phyloP scores from a whole-genome alignment of 2,888 invertebrate species.

The Drepana falcataria region DNA sequence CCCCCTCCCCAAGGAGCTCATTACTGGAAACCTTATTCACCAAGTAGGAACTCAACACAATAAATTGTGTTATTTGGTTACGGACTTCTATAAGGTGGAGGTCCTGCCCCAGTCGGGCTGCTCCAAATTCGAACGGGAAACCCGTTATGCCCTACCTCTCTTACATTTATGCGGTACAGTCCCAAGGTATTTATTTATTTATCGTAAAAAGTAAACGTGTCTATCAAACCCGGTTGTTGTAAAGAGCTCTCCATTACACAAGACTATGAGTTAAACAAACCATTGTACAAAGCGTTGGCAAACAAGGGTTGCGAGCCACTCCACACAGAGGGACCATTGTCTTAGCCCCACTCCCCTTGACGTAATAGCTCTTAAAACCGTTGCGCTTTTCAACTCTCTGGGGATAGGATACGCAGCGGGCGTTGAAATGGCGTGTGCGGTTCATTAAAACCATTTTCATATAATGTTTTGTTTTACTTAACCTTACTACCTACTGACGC shows the following conservation, averaged over 20 bases:
- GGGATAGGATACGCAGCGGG: neutral
- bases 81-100: no score
- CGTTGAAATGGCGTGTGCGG: neutral
- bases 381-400: neutral
- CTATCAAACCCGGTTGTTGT: neutral
- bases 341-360: conserved; percentile 15
- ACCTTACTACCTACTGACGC: no score
- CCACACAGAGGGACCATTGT: conserved; percentile 20
- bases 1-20: no score
- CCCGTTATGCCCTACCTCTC: no score
- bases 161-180: no score
- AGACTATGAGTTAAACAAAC: neutral
- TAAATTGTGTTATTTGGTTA: no score
- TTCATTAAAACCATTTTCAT: neutral
- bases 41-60: no score
- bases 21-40: no score
- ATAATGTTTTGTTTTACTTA: neutral
- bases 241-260: neutral
- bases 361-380: neutral
- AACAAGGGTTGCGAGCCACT: neutral
- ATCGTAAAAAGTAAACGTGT: neutral
- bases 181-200: no score
- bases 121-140: no score
- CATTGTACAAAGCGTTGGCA: neutral
- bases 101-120: no score